Evolutionary conservation across 2,888 invertebrate genomes (phyloP).

Genomic region (Pandemis corylana): DNA sequence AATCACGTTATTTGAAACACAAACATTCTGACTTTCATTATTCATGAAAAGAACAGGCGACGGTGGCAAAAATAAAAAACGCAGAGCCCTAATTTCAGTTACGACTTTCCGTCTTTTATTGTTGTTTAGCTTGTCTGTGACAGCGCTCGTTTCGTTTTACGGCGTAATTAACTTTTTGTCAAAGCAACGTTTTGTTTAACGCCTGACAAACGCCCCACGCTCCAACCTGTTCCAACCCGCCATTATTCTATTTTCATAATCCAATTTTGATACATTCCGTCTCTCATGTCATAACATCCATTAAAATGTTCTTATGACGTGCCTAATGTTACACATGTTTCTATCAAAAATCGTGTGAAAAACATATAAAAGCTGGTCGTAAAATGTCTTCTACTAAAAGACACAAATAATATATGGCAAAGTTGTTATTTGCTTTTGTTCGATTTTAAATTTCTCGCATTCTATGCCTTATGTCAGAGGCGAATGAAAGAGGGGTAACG

Average conservation of each 20-base stretch:
- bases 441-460: conserved; percentile 22
- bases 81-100: conserved; percentile 50
- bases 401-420: conserved; percentile 63
- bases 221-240: conserved; percentile 51
- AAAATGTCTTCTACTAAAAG: conserved; percentile 76
- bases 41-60: conserved; percentile 20
- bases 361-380: conserved; percentile 70
- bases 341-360: conserved; percentile 73
- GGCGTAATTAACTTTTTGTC: conserved; percentile 80
- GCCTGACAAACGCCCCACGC: conserved; percentile 61
- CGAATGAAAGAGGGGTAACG: conserved; percentile 45
- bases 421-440: conserved; percentile 46
- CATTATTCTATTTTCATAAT: conserved; percentile 57
- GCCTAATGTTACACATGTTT: conserved; percentile 66
- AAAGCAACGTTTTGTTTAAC: conserved; percentile 72
- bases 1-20: background rate
- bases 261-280: conserved; percentile 75
- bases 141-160: conserved; percentile 74
- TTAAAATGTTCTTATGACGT: conserved; percentile 57
- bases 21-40: conserved; percentile 5
- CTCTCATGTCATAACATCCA: conserved; percentile 76
- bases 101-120: conserved; percentile 63
- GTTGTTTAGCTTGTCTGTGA: conserved; percentile 75
- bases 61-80: conserved; percentile 29
- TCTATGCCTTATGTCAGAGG: conserved; percentile 43